Evolutionary conservation across 2,888 invertebrate genomes (phyloP), one percentile per base, ranked within the genome.

Genomic region (Parnassius glacialis): DNA sequence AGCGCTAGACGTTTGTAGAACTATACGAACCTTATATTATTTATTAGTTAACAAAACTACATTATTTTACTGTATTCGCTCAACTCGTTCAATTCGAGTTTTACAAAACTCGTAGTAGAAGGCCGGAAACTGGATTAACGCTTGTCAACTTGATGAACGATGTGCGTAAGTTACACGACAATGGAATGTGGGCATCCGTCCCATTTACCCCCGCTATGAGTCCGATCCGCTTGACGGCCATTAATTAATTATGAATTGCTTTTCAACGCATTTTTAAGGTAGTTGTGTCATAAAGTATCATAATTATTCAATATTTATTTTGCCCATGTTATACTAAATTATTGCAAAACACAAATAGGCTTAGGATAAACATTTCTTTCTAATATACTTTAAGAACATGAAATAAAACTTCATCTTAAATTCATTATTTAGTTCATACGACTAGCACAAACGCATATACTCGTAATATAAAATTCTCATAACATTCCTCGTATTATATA

Each of bases 131-230:
- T 86, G 87, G 87, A 90, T 90, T 90, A 90, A 90, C 89, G 90
- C 85, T 90, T 90, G 90, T 90, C 90, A 89, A 86, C 83, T 80
- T 90, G 90, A 90, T 88, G 84, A 83, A 90, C 86, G 90, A 89
- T 79, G 89, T 85, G 87, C 88, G 87, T 87, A 87, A 87, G 89
- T 84, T 86, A 88, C 86, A 84, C 84, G 83, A 87, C 87, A 86
- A 87, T 87, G 88, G 85, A 82, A 89, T 89, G 89, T 83, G 84
- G 83, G 78, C 82, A 81, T 85, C 82, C 85, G 79, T 82, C 79
- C 85, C 83, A 80, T 83, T 85, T 79, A 78, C 80, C 77, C 75
- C 78, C 71, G 71, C 71, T 68, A 74, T 67, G 76, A 61, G 75
- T 79, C 79, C 84, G 84, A 85, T 84, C 81, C 81, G 84, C 81